Evolutionary conservation across 2,888 invertebrate species (phyloP).

Genomic region (Apeira syringaria): DNA sequence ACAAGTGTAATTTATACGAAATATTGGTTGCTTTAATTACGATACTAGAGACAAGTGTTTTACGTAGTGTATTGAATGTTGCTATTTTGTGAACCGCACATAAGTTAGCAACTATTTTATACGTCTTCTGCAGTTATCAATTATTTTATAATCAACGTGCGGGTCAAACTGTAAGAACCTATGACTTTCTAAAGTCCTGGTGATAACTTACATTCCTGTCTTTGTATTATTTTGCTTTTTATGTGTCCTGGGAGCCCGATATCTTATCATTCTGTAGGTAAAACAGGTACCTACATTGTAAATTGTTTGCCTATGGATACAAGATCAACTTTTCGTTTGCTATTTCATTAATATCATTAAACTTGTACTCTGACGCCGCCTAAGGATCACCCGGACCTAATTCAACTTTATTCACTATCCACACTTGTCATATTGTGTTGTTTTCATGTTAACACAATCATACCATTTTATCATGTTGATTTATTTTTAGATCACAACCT

Average conservation of each 20-base stretch:
- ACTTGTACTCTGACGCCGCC: not conserved
- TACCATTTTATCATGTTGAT: conserved; percentile 74
- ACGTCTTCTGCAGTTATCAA: not conserved
- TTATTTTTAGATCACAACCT: conserved; percentile 73
- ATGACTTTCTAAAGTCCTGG: conserved; percentile 23
- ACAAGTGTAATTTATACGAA: too few relatives aligned
- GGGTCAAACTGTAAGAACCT: conserved; percentile 12
- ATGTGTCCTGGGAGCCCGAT: conserved; percentile 3
- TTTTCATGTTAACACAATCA: conserved; percentile 69
- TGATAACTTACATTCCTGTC: conserved; percentile 5
- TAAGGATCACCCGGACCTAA: conserved; percentile 39
- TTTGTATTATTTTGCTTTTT: conserved; percentile 7
- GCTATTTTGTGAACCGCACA: too few relatives aligned
- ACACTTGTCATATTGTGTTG: conserved; percentile 70
- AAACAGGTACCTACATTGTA: not conserved
- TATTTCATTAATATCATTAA: too few relatives aligned
- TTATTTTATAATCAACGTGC: conserved; percentile 2
- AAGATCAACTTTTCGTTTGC: too few relatives aligned
- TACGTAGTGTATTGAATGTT: conserved; percentile 20
- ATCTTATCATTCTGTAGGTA: not conserved
- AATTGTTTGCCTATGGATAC: too few relatives aligned
- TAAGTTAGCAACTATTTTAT: too few relatives aligned
- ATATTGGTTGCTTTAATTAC: too few relatives aligned
- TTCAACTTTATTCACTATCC: conserved; percentile 59
- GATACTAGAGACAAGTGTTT: too few relatives aligned